These are phyloP conservation scores for Tetragonula clypearis DNA, from an alignment of 1,140 invertebrate species.

Conservation along the genomic window DNA sequence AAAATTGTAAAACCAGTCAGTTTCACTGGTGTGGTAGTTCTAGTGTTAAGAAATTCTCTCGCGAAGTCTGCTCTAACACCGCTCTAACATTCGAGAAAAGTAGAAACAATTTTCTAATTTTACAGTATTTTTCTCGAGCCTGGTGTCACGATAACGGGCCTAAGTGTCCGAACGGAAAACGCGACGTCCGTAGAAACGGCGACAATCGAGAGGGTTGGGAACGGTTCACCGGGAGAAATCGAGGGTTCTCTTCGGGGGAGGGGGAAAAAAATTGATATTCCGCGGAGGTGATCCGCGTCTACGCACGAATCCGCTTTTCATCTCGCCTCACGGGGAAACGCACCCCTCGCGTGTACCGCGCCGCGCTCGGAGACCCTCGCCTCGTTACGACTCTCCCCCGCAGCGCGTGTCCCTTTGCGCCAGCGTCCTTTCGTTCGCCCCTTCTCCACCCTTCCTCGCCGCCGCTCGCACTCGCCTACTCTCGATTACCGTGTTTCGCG, in stretches of 20 bases:
- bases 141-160: constrained; percentile 17
- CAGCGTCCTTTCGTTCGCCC: background rate
- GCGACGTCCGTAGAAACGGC: background rate
- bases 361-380: constrained; percentile 43
- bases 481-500: constrained; percentile 32
- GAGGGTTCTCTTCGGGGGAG: background rate
- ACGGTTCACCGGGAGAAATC: background rate
- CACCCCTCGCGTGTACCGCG: constrained; percentile 14
- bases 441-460: too few relatives aligned
- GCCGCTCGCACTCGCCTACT: background rate
- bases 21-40: too few relatives aligned
- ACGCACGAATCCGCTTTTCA: constrained; percentile 57
- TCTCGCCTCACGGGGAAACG: constrained; percentile 46
- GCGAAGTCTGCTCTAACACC: too few relatives aligned
- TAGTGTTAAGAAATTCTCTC: too few relatives aligned
- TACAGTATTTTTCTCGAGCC: background rate
- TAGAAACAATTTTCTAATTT: too few relatives aligned
- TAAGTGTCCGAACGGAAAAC: constrained; percentile 20
- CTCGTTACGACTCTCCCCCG: constrained; percentile 17
- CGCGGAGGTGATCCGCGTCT: constrained; percentile 46
- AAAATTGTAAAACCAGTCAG: too few relatives aligned
- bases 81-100: too few relatives aligned
- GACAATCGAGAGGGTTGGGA: background rate
- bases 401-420: background rate
- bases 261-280: constrained; percentile 60